Base-by-base conservation (phyloP, 1,140 invertebrate genomes). In the Pristionchus pacificus region DNA sequence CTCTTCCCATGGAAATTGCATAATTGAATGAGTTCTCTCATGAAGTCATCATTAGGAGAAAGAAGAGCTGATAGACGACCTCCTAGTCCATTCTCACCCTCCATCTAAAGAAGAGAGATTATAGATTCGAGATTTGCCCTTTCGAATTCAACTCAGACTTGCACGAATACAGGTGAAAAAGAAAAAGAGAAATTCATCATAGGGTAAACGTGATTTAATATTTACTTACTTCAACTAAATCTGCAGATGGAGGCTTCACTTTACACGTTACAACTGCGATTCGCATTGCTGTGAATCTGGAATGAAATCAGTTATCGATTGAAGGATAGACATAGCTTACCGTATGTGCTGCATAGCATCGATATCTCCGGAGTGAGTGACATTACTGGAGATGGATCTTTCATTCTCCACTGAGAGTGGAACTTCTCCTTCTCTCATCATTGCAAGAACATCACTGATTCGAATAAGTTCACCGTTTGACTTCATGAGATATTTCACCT, bases 211-310 rank as follows among this genome's bases (percentile, higher is more conserved):
- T 28, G n/a, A 27, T 59, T 69, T 29, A 60, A 57, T n/a, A 24
- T 38, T 15, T 33, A 14, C 74, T 71, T 13, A 77, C 74, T 15
- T 73, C 65, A 1, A 71, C 65, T 62, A 72, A 68, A 71, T 82
- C 80, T 1, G 77, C 77, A 66, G 74, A 77, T n/a, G 81, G 81
- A 38, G 81, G 81, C 66, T 83, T 83, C 33, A 83, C 82, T 70
- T 84, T 83, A 62, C 81, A 83, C 2, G 81, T 83, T n/a, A 83
- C 81, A 6, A 83, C 81, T 25, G 81, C 81, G 58, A 82, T 84
- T 38, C 81, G 65, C 82, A 83, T 83, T 13, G 81, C 80, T 10
- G 81, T 83, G 63, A 83, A 83, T 72, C 71, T 82, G 69, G n/a
- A 72, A 73, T 14, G 6, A 14, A 72, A 15, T 70, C 24, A 15